These are phyloP conservation scores for Clangula hyemalis DNA, from an alignment of 2,797 vertebrate genomes.

Conservation along the genomic window DNA sequence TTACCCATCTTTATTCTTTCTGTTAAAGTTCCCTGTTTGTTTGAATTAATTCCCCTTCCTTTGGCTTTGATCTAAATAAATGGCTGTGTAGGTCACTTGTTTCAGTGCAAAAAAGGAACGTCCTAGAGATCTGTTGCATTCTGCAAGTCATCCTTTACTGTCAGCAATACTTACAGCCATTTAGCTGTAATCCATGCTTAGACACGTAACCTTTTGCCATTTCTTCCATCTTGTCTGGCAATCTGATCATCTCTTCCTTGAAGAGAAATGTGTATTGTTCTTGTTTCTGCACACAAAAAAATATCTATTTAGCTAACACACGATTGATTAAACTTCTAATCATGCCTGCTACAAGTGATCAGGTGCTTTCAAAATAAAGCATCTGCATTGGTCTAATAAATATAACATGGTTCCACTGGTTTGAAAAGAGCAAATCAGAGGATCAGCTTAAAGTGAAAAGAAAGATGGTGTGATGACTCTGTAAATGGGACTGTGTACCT, in stretches of 20 bases:
- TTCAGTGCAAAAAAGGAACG: not conserved
- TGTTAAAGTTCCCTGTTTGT: not conserved
- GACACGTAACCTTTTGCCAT: not conserved
- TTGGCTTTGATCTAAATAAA: not conserved
- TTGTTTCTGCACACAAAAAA: not conserved
- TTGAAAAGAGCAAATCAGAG: not conserved
- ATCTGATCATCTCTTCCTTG: not conserved
- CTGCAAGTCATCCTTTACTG: not conserved
- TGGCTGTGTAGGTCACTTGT: not conserved
- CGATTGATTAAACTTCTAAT: not conserved
- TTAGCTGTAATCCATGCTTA: not conserved
- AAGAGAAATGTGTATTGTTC: not conserved
- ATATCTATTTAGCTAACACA: not conserved
- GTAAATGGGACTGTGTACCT: not conserved
- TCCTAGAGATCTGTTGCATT: not conserved
- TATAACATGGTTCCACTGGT: not conserved
- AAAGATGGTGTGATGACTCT: not conserved
- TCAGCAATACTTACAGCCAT: not conserved
- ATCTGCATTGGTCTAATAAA: not conserved
- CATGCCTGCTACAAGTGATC: not conserved
- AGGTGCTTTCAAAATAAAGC: not conserved
- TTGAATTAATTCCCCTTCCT: not conserved
- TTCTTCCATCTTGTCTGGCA: not conserved
- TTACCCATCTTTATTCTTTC: not conserved
- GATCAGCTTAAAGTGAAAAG: not conserved